phyloP scores from a whole-genome alignment of 2,113 vertebrate species.

The rat (Rattus norvegicus) region GRCr8 NC_086019.1:88558001-88558500 shows the following conservation, averaged over 20 bases:
- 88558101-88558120: background rate
- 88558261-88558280: constrained; percentile 70
- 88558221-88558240: constrained; percentile 37
- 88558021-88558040: background rate
- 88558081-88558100: background rate
- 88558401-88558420: background rate
- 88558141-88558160: background rate
- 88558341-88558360: constrained; percentile 8
- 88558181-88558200: constrained; percentile 77
- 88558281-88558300: constrained; percentile 69
- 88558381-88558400: background rate
- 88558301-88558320: background rate
- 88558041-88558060: constrained; percentile 26
- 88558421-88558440: background rate
- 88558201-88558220: constrained; percentile 56
- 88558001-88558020: background rate
- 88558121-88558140: background rate
- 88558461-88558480: background rate
- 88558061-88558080: background rate
- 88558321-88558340: background rate
- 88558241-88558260: constrained; percentile 37
- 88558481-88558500: background rate
- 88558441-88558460: background rate
- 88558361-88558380: background rate
- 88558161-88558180: constrained; percentile 36